phyloP scores from a whole-genome alignment of 2,888 invertebrate genomes.

The Hirtodrosophila histrioides region DNA sequence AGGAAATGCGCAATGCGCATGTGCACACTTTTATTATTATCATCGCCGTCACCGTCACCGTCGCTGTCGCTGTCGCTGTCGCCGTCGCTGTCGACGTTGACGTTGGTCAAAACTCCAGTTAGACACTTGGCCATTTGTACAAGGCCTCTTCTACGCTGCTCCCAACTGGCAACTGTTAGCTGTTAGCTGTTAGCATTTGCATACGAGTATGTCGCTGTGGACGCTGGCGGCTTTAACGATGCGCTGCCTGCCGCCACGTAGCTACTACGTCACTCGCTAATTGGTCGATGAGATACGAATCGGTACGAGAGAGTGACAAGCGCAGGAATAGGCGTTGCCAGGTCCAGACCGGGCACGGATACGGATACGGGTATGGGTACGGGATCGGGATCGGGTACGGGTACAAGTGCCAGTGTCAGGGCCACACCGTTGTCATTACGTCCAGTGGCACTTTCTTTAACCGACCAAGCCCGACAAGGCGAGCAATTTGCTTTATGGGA shows the following conservation, averaged over 20 bases:
- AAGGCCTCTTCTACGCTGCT: constrained; percentile 5
- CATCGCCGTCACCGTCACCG: constrained; percentile 32
- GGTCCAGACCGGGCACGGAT: constrained; percentile 11
- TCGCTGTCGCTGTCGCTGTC: constrained; percentile 9
- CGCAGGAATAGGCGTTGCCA: constrained; percentile 62
- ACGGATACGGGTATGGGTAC: neutral
- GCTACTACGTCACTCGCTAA: constrained; percentile 79
- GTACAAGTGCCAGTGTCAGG: constrained; percentile 17
- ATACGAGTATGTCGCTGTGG: constrained; percentile 65
- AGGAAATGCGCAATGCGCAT: constrained; percentile 75
- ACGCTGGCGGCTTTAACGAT: constrained; percentile 60
- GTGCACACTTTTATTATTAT: constrained; percentile 79
- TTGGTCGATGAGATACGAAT: constrained; percentile 71
- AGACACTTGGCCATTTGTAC: constrained; percentile 59
- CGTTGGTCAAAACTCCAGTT: constrained; percentile 53
- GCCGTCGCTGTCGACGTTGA: constrained; percentile 24
- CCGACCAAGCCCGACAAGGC: constrained; percentile 39
- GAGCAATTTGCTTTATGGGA: constrained; percentile 67
- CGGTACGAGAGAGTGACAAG: constrained; percentile 52
- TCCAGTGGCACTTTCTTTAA: constrained; percentile 63
- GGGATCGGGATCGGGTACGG: constrained; percentile 6
- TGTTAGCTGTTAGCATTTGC: constrained; percentile 61
- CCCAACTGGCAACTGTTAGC: constrained; percentile 20
- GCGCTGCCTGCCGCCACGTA: constrained; percentile 56
- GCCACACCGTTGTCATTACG: constrained; percentile 38